phyloP scores from a whole-genome alignment of 2,797 vertebrate species.

The Eupleurogrammus muticus region DNA sequence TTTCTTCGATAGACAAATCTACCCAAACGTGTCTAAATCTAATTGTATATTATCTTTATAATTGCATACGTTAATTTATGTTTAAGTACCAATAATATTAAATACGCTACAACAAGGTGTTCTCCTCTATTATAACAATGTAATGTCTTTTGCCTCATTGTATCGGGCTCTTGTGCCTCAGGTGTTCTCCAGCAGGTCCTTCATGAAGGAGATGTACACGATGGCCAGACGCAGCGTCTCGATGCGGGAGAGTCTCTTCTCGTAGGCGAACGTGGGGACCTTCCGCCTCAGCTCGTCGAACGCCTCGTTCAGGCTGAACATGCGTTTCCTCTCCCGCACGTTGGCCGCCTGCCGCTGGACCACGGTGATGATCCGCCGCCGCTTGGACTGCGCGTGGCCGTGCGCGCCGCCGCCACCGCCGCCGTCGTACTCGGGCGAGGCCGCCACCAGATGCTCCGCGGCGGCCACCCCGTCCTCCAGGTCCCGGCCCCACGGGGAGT shows the following conservation, averaged over 20 bases:
- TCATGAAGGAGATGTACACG: slow-evolving; percentile 98
- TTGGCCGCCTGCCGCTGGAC: slow-evolving; percentile 97
- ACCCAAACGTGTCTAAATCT: background rate
- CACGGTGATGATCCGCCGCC: slow-evolving; percentile 91
- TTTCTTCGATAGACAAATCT: too few species aligned
- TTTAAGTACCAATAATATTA: slow-evolving; percentile 24
- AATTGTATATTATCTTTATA: background rate
- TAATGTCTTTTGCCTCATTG: background rate
- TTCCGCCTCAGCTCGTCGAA: slow-evolving; percentile 94
- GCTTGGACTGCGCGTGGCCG: slow-evolving; percentile 80
- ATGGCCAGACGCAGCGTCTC: slow-evolving; percentile 96
- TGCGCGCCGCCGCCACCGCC: slow-evolving; percentile 28
- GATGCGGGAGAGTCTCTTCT: slow-evolving; percentile 95
- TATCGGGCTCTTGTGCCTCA: slow-evolving; percentile 29
- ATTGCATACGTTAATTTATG: slow-evolving; percentile 31
- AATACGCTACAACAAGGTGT: slow-evolving; percentile 7
- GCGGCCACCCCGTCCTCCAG: slow-evolving; percentile 36
- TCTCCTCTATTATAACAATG: background rate
- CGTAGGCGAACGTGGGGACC: slow-evolving; percentile 97
- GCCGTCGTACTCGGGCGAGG: slow-evolving; percentile 41
- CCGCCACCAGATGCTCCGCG: slow-evolving; percentile 25
- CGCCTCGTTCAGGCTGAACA: slow-evolving; percentile 97
- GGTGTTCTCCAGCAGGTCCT: slow-evolving; percentile 88
- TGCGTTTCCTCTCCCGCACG: slow-evolving; percentile 92
- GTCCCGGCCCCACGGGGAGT: slow-evolving; percentile 56